Evolutionary conservation across 2,113 vertebrate species (phyloP).

Genomic region (Thermophis baileyi): DNA sequence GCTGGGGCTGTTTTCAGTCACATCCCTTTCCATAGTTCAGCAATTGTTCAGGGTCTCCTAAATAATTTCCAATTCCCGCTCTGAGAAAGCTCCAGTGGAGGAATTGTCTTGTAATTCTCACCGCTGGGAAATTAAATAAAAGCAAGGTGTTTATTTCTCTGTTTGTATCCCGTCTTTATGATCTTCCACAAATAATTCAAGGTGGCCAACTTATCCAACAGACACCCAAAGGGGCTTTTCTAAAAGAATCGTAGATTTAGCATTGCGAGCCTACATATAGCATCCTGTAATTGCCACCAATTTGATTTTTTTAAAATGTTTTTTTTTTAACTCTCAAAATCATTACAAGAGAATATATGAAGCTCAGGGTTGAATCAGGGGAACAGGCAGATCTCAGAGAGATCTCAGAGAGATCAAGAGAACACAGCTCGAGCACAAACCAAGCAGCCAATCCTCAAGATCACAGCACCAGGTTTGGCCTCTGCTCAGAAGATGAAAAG

Average conservation of each 20-base stretch:
- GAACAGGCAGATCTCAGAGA: no score
- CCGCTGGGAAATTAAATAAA: background rate
- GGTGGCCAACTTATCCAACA: no score
- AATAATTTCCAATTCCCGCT: background rate
- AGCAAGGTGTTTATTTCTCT: no score
- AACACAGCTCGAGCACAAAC: background rate
- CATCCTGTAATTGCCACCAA: background rate
- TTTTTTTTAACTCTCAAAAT: background rate
- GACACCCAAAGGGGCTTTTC: no score
- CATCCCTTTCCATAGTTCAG: background rate
- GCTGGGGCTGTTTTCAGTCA: background rate
- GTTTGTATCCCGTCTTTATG: no score
- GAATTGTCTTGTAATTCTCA: background rate
- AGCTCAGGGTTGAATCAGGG: no score
- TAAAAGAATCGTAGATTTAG: no score
- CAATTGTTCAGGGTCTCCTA: background rate
- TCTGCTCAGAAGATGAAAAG: background rate
- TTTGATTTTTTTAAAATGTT: background rate
- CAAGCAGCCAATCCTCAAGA: background rate
- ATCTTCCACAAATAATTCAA: no score
- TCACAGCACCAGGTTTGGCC: background rate
- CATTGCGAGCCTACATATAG: background rate
- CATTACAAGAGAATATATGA: no score
- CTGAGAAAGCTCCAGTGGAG: background rate
- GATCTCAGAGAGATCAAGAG: background rate